Base-by-base conservation (phyloP, 2,113 vertebrate genomes). In the Vireo altiloquus region DNA sequence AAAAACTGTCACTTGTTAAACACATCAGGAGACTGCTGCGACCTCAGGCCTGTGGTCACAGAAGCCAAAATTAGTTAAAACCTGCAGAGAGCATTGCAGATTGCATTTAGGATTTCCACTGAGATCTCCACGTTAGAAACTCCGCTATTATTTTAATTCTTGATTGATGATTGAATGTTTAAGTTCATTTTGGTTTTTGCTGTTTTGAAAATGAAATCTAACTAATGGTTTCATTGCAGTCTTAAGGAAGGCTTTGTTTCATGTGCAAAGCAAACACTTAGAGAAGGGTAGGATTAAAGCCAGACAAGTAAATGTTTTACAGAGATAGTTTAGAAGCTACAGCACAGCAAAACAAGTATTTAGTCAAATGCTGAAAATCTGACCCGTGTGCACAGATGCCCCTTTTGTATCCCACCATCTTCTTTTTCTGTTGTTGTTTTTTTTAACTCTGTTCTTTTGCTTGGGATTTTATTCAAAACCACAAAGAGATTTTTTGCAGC, bases 201-300 rank as follows among this genome's bases (percentile, higher is more conserved):
- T 44, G 75, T 53, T 87, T 76, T 76, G 52, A 23, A 60, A 93
- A 92, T 71, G 64, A 93, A 93, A 31, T 54, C 65, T 75, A 92
- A 63, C 79, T 90, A 90, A 90, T 71, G 72, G 44, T 49, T 81
- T 78, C 90, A 39, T 14, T 88, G 82, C 76, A 82, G 77, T 78
- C 79, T 79, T 95, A 81, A 89, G 90, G 92, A 89, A 84, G 92
- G 85, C 65, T 94, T 89, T 92, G 80, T 93, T 79, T 93, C 90
- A 83, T 15, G 49, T 30, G 85, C 88, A 94, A 86, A 96, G 64
- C 90, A 95, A 97, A 93, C 82, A 88, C 56, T 63, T 17, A 77
- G 60, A 1, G 2, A 75, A 61, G 72, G 60, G 23, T 37, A 33
- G 0, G 3, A 92, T 85, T 90, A 82, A 79, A 88, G 65, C 49